These are phyloP conservation scores for Cotesia congregata DNA, from an alignment of 2,888 invertebrate genomes.

Conservation along the genomic window DNA sequence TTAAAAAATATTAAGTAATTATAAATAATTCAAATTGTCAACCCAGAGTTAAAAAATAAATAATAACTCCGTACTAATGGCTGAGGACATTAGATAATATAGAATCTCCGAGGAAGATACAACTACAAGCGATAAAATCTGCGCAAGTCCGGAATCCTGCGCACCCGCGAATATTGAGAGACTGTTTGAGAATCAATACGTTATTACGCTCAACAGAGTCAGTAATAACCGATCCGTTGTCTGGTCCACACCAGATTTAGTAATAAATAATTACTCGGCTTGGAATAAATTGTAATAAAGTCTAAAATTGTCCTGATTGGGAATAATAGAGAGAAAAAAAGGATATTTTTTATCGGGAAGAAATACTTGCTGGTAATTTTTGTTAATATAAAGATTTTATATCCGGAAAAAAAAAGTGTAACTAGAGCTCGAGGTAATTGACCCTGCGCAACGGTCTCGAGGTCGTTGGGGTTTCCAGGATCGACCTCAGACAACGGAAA, in stretches of 20 bases:
- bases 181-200: slow-evolving; percentile 63
- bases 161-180: slow-evolving; percentile 35
- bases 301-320: too few species aligned
- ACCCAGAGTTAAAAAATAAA: too few species aligned
- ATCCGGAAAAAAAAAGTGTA: slow-evolving; percentile 1
- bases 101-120: neutral
- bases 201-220: neutral
- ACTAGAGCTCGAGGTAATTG: slow-evolving; percentile 58
- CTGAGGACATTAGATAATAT: neutral
- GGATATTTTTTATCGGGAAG: too few species aligned
- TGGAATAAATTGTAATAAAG: too few species aligned
- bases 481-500: slow-evolving; percentile 38
- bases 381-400: neutral
- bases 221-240: slow-evolving; percentile 21
- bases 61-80: neutral
- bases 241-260: neutral
- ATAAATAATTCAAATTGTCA: too few species aligned
- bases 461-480: slow-evolving; percentile 51
- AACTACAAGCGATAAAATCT: neutral
- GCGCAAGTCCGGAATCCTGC: slow-evolving; percentile 33
- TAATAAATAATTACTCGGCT: neutral
- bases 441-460: slow-evolving; percentile 65
- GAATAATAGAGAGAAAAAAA: too few species aligned
- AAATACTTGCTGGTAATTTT: too few species aligned
- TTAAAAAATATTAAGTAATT: too few species aligned